These are phyloP conservation scores for Montipora cactus DNA, from an alignment of 64 coral and sea anemone species.

Conservation along the genomic window DNA sequence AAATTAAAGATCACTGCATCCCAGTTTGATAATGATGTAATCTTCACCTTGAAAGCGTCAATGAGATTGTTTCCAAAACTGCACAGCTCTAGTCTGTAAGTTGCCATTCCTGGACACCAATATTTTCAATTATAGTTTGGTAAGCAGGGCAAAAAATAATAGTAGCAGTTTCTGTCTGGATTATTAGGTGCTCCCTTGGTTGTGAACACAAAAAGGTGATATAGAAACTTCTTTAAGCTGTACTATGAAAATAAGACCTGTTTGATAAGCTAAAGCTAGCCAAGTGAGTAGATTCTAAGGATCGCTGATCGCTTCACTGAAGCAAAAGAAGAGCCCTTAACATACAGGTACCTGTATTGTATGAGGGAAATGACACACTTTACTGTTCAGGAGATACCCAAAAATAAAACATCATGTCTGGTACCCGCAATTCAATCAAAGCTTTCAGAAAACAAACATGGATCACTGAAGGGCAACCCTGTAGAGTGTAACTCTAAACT, in stretches of 20 bases:
- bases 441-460: constrained; percentile 13
- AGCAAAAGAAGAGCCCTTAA: not conserved
- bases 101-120: not conserved
- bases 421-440: constrained; percentile 41
- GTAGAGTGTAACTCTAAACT: not conserved
- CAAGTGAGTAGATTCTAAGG: not conserved
- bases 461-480: not conserved
- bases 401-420: not conserved
- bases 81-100: not conserved
- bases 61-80: not conserved
- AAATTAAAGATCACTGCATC: not conserved
- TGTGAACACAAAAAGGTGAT: not conserved
- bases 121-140: not conserved
- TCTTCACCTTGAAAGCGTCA: constrained; percentile 42
- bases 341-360: not conserved
- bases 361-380: not conserved
- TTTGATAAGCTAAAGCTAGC: not conserved
- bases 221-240: not conserved
- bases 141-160: not conserved
- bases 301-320: not conserved
- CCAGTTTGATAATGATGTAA: constrained; percentile 23
- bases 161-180: not conserved
- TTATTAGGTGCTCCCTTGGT: not conserved
- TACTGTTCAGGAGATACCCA: not conserved
- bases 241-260: constrained; percentile 14